Evolutionary conservation across 30 jellyfish, hydroid and myxozoan genomes (phyloP).

Genomic region (Pseudorhiza aurosa): DNA sequence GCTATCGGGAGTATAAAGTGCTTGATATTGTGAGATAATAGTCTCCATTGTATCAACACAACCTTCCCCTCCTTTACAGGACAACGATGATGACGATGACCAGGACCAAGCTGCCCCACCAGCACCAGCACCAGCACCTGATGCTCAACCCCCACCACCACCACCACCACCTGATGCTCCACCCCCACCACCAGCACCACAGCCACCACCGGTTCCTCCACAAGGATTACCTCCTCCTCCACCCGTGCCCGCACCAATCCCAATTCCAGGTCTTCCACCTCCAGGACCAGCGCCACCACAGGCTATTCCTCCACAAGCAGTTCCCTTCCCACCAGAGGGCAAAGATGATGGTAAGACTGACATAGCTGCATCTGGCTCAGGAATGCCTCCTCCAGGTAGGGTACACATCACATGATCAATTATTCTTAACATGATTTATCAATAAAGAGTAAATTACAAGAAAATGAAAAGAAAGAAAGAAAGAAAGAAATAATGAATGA

Average conservation of each 20-base stretch:
- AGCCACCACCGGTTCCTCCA: slow-evolving; percentile 51
- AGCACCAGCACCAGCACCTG: slow-evolving; percentile 64
- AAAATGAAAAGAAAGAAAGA: too few relatives aligned
- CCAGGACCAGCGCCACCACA: slow-evolving; percentile 58
- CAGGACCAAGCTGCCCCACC: slow-evolving; percentile 35
- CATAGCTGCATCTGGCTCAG: slow-evolving; percentile 60
- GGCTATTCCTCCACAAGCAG: slow-evolving; percentile 63
- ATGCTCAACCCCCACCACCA: slow-evolving; percentile 72
- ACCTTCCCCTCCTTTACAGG: background rate
- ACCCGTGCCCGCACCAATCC: slow-evolving; percentile 22
- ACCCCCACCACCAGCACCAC: slow-evolving; percentile 69
- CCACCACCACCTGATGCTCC: slow-evolving; percentile 61
- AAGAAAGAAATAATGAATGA: too few relatives aligned
- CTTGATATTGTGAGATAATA: too few relatives aligned
- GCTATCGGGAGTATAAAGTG: too few relatives aligned
- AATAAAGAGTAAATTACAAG: background rate
- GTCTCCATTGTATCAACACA: background rate
- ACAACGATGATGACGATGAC: slow-evolving; percentile 28
- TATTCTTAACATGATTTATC: background rate
- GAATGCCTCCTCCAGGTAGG: slow-evolving; percentile 44
- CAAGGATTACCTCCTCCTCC: slow-evolving; percentile 9
- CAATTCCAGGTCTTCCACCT: slow-evolving; percentile 34
- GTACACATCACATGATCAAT: too few relatives aligned
- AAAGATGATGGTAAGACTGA: slow-evolving; percentile 59
- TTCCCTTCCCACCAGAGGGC: slow-evolving; percentile 76